These are phyloP conservation scores for Meleagris gallopavo DNA, from an alignment of 2,113 vertebrate species.

Conservation along the genomic window DNA sequence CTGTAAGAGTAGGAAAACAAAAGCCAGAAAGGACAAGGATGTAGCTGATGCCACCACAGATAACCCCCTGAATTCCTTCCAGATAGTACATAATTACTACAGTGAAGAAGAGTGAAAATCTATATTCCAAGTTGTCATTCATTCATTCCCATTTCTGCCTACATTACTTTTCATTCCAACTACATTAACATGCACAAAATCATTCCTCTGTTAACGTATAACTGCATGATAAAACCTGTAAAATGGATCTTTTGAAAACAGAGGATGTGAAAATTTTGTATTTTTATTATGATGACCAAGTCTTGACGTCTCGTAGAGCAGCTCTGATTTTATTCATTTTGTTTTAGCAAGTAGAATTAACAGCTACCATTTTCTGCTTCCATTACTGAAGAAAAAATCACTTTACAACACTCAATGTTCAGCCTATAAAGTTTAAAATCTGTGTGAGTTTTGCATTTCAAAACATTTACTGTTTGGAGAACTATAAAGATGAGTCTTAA, in stretches of 20 bases:
- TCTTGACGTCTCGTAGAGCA: neutral
- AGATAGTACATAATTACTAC: neutral
- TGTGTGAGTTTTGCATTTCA: slow-evolving; percentile 34
- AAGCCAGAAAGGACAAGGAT: neutral
- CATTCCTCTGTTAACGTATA: neutral
- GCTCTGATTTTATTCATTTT: slow-evolving; percentile 40
- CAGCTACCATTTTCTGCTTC: neutral
- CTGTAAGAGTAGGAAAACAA: neutral
- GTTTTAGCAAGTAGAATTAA: slow-evolving; percentile 19
- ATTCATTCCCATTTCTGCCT: neutral
- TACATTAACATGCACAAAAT: neutral
- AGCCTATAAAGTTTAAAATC: slow-evolving; percentile 52
- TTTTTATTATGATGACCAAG: neutral
- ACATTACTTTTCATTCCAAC: neutral
- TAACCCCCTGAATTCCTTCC: neutral
- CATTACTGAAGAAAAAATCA: neutral
- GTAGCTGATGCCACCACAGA: neutral
- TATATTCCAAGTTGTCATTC: neutral
- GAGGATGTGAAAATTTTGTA: slow-evolving; percentile 1
- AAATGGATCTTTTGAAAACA: slow-evolving; percentile 1
- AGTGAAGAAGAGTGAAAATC: neutral
- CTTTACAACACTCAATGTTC: slow-evolving; percentile 22
- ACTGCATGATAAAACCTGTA: neutral
- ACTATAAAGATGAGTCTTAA: slow-evolving; percentile 55
- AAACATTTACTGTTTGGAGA: slow-evolving; percentile 46